Base-by-base conservation (phyloP, 2,888 invertebrate genomes). In the Diarsia brunnea region DNA sequence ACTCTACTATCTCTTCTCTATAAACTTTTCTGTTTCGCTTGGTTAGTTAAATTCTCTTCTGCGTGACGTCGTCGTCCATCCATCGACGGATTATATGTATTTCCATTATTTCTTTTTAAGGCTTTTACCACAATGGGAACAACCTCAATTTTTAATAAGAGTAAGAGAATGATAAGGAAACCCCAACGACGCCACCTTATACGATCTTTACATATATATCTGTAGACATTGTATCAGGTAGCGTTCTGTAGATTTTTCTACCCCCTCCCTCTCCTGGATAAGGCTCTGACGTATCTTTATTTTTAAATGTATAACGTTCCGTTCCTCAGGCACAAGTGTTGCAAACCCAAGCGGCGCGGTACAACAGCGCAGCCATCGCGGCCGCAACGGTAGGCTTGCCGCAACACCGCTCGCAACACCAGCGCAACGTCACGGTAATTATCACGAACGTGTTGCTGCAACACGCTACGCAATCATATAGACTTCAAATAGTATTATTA, bases 311-410 rank as follows among this genome's bases (percentile, higher is more conserved):
- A 21, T 31, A 74, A 47, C 16, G 0, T 58, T 24, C 7, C 27
- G 31, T 79, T 68, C 24, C 53, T 16, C 87, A 96, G 95, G 96
- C 96, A 81, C 96, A 96, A 91, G 96, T 95, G 78, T 95, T 95
- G 69, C 96, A 95, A 78, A 95, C 95, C 87, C 96, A 96, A 84
- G 96, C 95, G 47, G 96, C 94, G 83, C 94, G 96, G 60, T 97
- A 95, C 94, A 95, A 90, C 94, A 96, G 91, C 90, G 95, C 92
- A 68, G 95, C 92, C 14, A 91, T 92, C 77, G 94, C 93, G 79
- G 93, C 95, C 79, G 91, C 94, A 64, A 95, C 93, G 4, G 95
- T 93, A 3, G 87, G 91, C 66, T 73, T 96, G 88, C 95, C 95
- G 80, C 96, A 95, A 82, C 96, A 95, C 82, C 92, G 95, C 58